Base-by-base conservation (phyloP, 1,140 invertebrate genomes). In the Coptotermes formosanus region DNA sequence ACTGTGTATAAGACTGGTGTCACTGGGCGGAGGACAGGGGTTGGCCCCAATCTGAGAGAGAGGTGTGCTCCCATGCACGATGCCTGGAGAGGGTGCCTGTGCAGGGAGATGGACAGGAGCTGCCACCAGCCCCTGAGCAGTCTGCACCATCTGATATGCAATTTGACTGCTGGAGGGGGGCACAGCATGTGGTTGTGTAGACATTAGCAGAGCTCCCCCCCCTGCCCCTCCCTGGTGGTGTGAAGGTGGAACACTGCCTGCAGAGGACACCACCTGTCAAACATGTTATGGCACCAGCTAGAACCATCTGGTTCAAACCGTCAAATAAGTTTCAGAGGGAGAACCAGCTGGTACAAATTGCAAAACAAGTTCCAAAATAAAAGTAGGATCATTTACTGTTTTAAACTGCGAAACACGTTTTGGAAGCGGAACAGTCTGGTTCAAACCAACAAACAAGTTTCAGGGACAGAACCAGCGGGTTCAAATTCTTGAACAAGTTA, bases 21-120 rank as follows among this genome's bases (percentile, higher is more conserved):
- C 85, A 45, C 84, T 82, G 88, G 91, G 90, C 43, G 91, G 90
- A 64, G 91, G 90, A 88, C 91, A 91, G 59, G 90, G 89, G 89
- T 93, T 94, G 86, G 94, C 94, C 69, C 96, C 97, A 89, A 97
- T 97, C 90, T 97, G 96, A 44, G 96, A 96, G 14, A 97, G 93
- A 3, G 96, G 96, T 64, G 96, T 97, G 85, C 95, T 96, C 59
- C 96, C 96, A 89, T 96, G 95, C 75, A 97, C 94, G 88, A 94
- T 75, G 11, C 85, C 85, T 8, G 85, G 85, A 16, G 85, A 86
- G 16, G 85, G 52, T 38, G 55, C 43, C 59, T 86, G 85, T 30
- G 85, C n/a, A 64, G 87, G 86, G 25, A 92, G 90, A 90, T 92
- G 91, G 85, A 92, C 91, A n/a, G 92, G 93, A 89, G 91, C 93